Percentiles rank a stretch among this genome's conserved stretches.
Evolutionary conservation across 1,140 invertebrate genomes (phyloP).

Genomic region (Hycleus cichorii): DNA sequence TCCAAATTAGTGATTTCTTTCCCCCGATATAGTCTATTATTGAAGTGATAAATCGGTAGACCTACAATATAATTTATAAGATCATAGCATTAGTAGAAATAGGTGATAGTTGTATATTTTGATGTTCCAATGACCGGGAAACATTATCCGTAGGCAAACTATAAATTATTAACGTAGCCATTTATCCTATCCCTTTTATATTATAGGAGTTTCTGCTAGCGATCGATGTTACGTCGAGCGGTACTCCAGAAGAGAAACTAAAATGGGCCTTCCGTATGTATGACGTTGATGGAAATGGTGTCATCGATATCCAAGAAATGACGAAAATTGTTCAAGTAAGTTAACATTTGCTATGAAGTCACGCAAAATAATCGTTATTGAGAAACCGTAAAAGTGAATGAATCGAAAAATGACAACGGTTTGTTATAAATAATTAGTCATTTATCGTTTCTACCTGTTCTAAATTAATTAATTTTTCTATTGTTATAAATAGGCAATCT

Average conservation of each 20-base stretch:
- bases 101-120: no score
- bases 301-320: slow-evolving; percentile 96
- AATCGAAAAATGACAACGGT: no score
- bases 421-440: no score
- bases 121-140: no score
- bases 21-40: no score
- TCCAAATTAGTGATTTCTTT: no score
- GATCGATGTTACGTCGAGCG: slow-evolving; percentile 96
- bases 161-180: slow-evolving; percentile 26
- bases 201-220: slow-evolving; percentile 91
- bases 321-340: slow-evolving; percentile 86
- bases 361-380: no score
- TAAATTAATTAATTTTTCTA: neutral
- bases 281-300: slow-evolving; percentile 98
- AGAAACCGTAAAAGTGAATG: no score
- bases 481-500: slow-evolving; percentile 78
- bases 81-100: no score
- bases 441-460: neutral
- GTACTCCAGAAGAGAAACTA: slow-evolving; percentile 95
- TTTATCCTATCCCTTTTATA: slow-evolving; percentile 4
- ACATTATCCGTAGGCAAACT: neutral
- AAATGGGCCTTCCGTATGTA: slow-evolving; percentile 99
- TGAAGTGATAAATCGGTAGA: no score
- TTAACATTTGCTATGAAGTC: neutral
- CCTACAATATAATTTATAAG: no score